phyloP scores from a whole-genome alignment of 2,797 vertebrate species.

The Taenioides sp. region DNA sequence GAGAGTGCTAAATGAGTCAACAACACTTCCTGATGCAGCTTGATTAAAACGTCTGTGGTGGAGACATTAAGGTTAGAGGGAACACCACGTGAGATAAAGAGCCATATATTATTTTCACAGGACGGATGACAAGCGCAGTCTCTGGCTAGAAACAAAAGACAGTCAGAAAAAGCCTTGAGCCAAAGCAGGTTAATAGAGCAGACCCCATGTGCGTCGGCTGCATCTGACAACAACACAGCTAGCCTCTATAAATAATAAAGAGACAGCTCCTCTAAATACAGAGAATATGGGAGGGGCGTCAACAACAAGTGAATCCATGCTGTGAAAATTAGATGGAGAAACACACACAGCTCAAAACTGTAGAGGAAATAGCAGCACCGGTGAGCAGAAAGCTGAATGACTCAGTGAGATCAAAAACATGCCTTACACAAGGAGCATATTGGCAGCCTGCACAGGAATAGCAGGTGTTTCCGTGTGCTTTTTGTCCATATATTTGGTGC shows the following conservation, averaged over 20 bases:
- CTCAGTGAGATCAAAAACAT: not conserved
- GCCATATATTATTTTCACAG: conserved; percentile 22
- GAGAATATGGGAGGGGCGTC: conserved; percentile 19
- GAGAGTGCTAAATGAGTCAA: conserved; percentile 23
- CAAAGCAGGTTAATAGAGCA: conserved; percentile 16
- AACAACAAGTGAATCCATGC: conserved; percentile 20
- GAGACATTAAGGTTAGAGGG: conserved; percentile 4
- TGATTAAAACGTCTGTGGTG: not conserved
- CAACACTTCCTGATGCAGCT: conserved; percentile 5
- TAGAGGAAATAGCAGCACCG: not conserved
- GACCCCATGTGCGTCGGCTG: conserved; percentile 26
- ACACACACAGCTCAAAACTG: conserved; percentile 1
- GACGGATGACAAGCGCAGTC: not conserved
- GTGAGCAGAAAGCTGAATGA: not conserved
- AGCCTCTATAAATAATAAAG: conserved; percentile 63
- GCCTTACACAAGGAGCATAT: conserved; percentile 19
- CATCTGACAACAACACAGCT: conserved; percentile 45
- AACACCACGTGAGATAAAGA: not conserved
- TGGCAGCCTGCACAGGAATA: conserved; percentile 13
- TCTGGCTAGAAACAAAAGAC: not conserved
- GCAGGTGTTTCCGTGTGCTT: conserved; percentile 25
- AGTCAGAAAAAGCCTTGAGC: conserved; percentile 7
- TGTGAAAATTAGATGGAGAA: conserved; percentile 10
- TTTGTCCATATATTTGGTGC: conserved; percentile 21
- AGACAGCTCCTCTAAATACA: conserved; percentile 34